Evolutionary conservation across 2,797 vertebrate species (phyloP), one percentile per base, ranked within the genome.

Genomic region (Anabas testudineus): DNA sequence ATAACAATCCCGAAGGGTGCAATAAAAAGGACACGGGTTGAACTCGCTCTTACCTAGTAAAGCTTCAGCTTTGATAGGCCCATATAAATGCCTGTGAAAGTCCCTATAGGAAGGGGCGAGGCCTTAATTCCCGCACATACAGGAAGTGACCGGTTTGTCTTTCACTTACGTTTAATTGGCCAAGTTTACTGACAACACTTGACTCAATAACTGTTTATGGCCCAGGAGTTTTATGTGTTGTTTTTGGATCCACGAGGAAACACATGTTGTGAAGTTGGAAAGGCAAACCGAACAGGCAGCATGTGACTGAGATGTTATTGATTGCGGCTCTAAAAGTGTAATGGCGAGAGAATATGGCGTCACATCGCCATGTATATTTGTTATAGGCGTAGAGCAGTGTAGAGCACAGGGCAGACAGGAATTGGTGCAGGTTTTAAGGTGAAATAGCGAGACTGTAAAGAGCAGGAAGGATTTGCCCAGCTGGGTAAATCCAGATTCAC

Each of bases 191-290:
- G 86, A 85, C 82, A 83, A 71, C 67, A 66, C 72, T 82, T 80
- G 76, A 82, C 84, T 86, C 80, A 88, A 75, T 85, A 86, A 84
- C 72, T 39, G 55, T 90, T 90, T 87, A 90, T 82, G 84, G 81
- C 65, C 37, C 34, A 1, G 34, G 55, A 53, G 67, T 78, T 90
- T 85, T 90, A 88, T 82, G 69, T 82, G 83, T 90, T 88, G 80
- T 85, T 92, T 88, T 77, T 87, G 76, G 80, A 84, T 67, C 42
- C 0, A 5, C 73, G 55, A 81, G 74, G 69, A 87, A 84, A 71
- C 74, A 62, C 66, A 56, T 63, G 81, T 76, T 73, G 47, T 76
- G 63, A 82, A 79, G 60, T 79, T 68, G 81, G 66, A 78, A 74
- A 74, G 78, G 51, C 52, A 36, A 24, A 52, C 59, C 49, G 81